Conservation (phyloP, 2,888 invertebrate genomes). For the Thereva nobilitata region DNA sequence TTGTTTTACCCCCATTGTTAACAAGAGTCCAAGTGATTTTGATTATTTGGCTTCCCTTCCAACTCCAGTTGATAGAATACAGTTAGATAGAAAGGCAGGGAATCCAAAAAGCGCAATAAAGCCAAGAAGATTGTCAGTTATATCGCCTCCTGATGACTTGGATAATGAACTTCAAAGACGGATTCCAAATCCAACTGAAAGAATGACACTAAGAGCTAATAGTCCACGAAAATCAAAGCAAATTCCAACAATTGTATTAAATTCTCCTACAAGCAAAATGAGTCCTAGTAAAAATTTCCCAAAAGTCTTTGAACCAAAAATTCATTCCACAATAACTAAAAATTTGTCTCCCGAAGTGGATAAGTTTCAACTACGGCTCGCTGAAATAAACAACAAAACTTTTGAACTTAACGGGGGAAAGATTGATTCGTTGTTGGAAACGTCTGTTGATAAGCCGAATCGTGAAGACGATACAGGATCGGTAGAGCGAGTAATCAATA, state of each 20-base stretch:
- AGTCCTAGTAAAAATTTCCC: background rate
- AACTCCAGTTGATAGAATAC: constrained; percentile 48
- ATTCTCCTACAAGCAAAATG: background rate
- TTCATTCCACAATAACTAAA: constrained; percentile 1
- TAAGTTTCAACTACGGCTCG: constrained; percentile 5
- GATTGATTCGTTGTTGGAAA: background rate
- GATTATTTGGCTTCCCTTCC: constrained; percentile 52
- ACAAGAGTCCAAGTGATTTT: constrained; percentile 41
- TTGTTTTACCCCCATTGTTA: constrained; percentile 52
- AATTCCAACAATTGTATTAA: constrained; percentile 1
- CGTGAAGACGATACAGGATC: background rate
- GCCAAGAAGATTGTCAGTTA: constrained; percentile 8
- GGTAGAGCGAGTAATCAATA: background rate
- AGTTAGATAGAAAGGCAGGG: background rate
- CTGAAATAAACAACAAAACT: constrained; percentile 50
- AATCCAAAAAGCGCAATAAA: background rate
- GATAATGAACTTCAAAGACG: background rate
- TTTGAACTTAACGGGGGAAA: constrained; percentile 49
- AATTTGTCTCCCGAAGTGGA: background rate
- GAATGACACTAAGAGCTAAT: background rate
- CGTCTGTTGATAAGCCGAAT: background rate
- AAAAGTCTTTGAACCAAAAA: constrained; percentile 4
- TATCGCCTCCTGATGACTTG: constrained; percentile 22
- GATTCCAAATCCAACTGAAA: background rate
- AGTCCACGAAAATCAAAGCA: background rate